Evolutionary conservation across 2,888 invertebrate species (phyloP).

Genomic region (Itoplectis maculator): DNA sequence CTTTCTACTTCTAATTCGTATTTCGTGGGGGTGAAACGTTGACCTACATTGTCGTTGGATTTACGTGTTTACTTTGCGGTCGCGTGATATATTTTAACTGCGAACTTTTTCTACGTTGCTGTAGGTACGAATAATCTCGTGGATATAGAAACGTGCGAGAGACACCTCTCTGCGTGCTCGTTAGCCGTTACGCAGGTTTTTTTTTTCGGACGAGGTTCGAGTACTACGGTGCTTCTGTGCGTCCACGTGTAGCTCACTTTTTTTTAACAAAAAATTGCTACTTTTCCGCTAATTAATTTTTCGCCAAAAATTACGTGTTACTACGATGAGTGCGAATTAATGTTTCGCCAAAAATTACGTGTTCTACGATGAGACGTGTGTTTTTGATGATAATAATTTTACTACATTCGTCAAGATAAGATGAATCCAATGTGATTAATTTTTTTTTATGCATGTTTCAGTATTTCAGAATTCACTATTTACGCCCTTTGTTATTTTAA

Average conservation of each 20-base stretch:
- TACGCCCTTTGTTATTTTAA: too few species aligned
- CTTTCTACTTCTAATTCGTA: background rate
- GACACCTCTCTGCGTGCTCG: constrained; percentile 9
- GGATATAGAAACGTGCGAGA: constrained; percentile 5
- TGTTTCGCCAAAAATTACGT: background rate
- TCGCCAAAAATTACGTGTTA: background rate
- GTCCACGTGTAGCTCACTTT: constrained; percentile 5
- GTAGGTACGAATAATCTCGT: background rate
- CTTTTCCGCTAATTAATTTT: background rate
- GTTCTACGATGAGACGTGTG: background rate
- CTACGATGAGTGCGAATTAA: background rate
- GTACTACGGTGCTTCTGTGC: constrained; percentile 14
- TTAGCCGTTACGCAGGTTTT: background rate
- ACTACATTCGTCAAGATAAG: constrained; percentile 1
- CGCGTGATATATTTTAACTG: constrained; percentile 36
- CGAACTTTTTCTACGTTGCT: constrained; percentile 14
- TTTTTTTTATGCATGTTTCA: background rate
- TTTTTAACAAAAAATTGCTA: background rate
- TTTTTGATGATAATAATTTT: background rate
- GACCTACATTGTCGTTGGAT: constrained; percentile 51
- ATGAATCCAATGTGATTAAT: constrained; percentile 8
- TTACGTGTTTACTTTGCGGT: constrained; percentile 24
- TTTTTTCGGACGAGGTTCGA: background rate
- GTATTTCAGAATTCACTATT: constrained; percentile 24
- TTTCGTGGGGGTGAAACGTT: constrained; percentile 27